These are phyloP conservation scores for Drosophila siamana DNA, from an alignment of 2,888 invertebrate species.

Conservation along the genomic window DNA sequence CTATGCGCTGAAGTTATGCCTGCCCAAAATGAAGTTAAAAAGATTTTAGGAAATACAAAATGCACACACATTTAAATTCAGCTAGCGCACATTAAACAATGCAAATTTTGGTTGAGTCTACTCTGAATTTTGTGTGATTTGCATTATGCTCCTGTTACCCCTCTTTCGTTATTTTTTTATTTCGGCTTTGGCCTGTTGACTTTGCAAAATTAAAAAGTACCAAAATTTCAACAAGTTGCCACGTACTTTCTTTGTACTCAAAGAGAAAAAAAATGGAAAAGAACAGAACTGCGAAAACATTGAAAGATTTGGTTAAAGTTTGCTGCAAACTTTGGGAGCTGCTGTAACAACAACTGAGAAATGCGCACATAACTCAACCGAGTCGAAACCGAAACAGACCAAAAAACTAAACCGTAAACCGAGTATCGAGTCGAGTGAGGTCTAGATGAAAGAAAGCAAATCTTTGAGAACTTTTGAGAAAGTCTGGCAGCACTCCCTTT, in stretches of 20 bases:
- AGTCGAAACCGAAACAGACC: conserved; percentile 2
- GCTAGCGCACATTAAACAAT: conserved; percentile 35
- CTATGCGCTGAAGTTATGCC: neutral
- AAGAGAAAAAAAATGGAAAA: neutral
- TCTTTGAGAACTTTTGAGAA: conserved; percentile 42
- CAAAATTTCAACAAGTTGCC: conserved; percentile 44
- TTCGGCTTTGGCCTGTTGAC: conserved; percentile 53
- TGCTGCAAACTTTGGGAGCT: conserved; percentile 48
- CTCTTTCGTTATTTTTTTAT: conserved; percentile 36
- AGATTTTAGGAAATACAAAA: conserved; percentile 1
- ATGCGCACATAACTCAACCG: conserved; percentile 14
- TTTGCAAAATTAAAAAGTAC: conserved; percentile 69
- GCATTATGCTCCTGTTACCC: conserved; percentile 31
- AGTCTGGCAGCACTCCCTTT: conserved; percentile 8
- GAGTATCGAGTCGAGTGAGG: conserved; percentile 23
- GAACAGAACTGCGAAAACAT: conserved; percentile 22
- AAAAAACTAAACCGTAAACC: neutral
- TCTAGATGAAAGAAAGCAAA: conserved; percentile 25
- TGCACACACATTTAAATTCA: conserved; percentile 19
- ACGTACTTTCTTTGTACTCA: conserved; percentile 26
- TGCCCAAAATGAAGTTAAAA: conserved; percentile 1
- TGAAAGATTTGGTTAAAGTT: conserved; percentile 71
- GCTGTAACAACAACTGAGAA: conserved; percentile 62
- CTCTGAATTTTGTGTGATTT: conserved; percentile 32
- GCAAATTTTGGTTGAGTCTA: conserved; percentile 19